Percentiles rank a stretch among this genome's conserved stretches.
Evolutionary conservation across 2,113 vertebrate species (phyloP).

Genomic region (Pogona vitticeps): DNA sequence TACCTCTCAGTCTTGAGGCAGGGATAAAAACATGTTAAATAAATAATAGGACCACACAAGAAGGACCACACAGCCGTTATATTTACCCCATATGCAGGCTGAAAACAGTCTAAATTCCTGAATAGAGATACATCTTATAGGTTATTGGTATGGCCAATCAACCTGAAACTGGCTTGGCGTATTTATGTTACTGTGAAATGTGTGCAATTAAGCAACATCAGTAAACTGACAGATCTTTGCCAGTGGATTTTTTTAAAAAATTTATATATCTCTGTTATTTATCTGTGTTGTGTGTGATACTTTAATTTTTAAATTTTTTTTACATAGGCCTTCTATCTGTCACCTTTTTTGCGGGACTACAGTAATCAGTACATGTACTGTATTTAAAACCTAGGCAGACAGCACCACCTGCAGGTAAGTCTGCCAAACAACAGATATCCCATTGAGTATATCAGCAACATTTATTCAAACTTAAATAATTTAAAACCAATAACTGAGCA

Average conservation of each 20-base stretch:
- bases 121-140: no score
- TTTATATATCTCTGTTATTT: no score
- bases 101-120: no score
- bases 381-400: not conserved
- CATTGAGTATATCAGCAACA: not conserved
- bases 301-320: not conserved
- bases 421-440: not conserved
- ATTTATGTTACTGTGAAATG: no score
- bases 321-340: not conserved
- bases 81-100: no score
- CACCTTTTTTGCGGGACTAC: not conserved
- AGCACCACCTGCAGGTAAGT: constrained; percentile 21
- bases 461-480: not conserved
- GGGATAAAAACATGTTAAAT: not conserved
- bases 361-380: not conserved
- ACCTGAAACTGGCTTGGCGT: no score
- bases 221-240: no score
- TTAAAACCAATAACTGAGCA: not conserved
- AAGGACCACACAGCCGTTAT: not conserved
- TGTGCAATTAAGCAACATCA: no score
- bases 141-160: no score
- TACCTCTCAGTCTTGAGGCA: not conserved
- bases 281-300: no score
- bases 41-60: not conserved
- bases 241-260: no score